Percentiles rank a stretch among this genome's conserved stretches.
These are phyloP conservation scores for Xylota segnis DNA, from an alignment of 2,888 invertebrate genomes.

Conservation along the genomic window DNA sequence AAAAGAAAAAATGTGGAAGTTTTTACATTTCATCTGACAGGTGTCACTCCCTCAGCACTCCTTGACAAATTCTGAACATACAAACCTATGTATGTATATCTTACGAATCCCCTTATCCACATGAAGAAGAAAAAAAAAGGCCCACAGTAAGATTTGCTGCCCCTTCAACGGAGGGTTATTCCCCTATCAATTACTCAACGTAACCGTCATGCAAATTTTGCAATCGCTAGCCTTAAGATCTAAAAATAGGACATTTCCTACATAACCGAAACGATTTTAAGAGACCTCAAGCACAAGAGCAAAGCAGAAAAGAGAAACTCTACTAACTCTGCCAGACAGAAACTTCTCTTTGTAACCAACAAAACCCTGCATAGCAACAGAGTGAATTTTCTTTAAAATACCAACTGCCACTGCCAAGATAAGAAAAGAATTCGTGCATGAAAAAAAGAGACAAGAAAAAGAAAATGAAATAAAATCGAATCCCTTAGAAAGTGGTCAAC, in stretches of 20 bases:
- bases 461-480: constrained; percentile 20
- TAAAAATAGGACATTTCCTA: constrained; percentile 2
- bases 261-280: neutral
- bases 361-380: constrained; percentile 34
- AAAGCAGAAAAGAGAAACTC: neutral
- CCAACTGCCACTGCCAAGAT: constrained; percentile 16
- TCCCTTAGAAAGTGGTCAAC: constrained; percentile 38
- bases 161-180: neutral
- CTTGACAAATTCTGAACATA: too few species aligned
- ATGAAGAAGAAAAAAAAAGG: too few species aligned
- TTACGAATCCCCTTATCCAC: too few species aligned
- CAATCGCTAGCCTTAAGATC: neutral
- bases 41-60: too few species aligned
- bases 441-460: constrained; percentile 13
- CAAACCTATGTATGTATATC: too few species aligned
- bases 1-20: too few species aligned
- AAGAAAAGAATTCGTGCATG: constrained; percentile 13
- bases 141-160: neutral
- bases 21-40: too few species aligned
- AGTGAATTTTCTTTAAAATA: constrained; percentile 4
- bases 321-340: neutral
- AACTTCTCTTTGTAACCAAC: neutral
- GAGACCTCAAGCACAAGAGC: constrained; percentile 2
- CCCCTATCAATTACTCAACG: neutral
- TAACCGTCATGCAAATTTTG: neutral